Evolutionary conservation across 2,888 invertebrate species (phyloP).

Genomic region (Morpho achilles): DNA sequence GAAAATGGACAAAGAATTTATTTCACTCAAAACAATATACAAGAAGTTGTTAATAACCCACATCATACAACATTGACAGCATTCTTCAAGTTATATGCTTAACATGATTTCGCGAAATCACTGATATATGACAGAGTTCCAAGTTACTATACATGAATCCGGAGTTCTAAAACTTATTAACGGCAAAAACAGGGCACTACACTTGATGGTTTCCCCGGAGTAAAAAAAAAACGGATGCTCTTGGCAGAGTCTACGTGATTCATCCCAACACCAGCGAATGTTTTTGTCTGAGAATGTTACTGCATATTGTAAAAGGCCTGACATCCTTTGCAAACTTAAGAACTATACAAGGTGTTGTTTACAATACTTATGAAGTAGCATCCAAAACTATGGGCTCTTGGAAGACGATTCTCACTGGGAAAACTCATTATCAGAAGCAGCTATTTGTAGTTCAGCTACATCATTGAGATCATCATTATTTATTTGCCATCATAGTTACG

Average conservation of each 20-base stretch:
- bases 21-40: conserved; percentile 7
- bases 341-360: conserved; percentile 28
- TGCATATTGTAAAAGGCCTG: conserved; percentile 34
- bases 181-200: neutral
- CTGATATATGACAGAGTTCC: too few relatives aligned
- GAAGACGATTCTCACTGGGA: conserved; percentile 36
- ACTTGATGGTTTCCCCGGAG: neutral
- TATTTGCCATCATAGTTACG: conserved; percentile 30
- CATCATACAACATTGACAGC: neutral
- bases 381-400: conserved; percentile 32
- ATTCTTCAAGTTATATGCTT: neutral
- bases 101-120: conserved; percentile 13
- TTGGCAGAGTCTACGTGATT: conserved; percentile 10
- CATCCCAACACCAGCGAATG: conserved; percentile 16
- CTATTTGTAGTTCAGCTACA: conserved; percentile 28
- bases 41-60: neutral
- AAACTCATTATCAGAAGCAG: conserved; percentile 33
- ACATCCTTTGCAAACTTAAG: conserved; percentile 34
- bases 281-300: conserved; percentile 22
- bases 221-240: conserved; percentile 4
- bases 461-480: conserved; percentile 30
- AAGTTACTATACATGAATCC: too few relatives aligned
- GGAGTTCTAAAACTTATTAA: too few relatives aligned
- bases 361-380: conserved; percentile 29
- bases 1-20: conserved; percentile 7